phyloP scores from a whole-genome alignment of 1,140 invertebrate species.

The Anastrepha ludens region DNA sequence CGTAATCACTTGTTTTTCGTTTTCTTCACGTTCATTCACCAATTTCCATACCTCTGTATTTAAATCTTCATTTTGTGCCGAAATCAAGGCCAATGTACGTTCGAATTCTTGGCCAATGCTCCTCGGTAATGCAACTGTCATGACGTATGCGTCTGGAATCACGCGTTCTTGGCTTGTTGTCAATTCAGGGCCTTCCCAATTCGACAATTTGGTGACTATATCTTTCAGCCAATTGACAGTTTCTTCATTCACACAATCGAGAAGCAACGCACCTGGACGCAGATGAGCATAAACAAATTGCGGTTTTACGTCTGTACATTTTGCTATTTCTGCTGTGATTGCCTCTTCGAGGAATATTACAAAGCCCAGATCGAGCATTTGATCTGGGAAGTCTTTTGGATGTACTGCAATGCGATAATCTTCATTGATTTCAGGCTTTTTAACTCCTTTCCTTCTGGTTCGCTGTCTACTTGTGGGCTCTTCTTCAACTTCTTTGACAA shows the following conservation, averaged over 20 bases:
- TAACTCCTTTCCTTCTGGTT: background rate
- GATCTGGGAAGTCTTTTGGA: slow-evolving; percentile 47
- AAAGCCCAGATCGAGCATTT: background rate
- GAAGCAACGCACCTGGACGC: slow-evolving; percentile 7
- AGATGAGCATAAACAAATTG: slow-evolving; percentile 1
- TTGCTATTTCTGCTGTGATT: background rate
- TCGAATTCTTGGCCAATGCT: slow-evolving; percentile 36
- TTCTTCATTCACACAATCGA: slow-evolving; percentile 23
- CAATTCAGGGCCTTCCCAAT: background rate
- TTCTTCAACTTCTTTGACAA: background rate
- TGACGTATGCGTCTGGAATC: slow-evolving; percentile 16
- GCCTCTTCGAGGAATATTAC: background rate
- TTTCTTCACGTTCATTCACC: slow-evolving; percentile 38
- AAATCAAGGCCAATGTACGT: slow-evolving; percentile 24
- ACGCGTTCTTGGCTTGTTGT: slow-evolving; percentile 26
- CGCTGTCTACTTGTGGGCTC: background rate
- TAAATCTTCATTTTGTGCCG: slow-evolving; percentile 35
- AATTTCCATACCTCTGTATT: slow-evolving; percentile 36
- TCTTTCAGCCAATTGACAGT: slow-evolving; percentile 37
- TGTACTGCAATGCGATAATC: slow-evolving; percentile 25
- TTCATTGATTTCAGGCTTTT: slow-evolving; percentile 19
- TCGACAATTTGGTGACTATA: background rate
- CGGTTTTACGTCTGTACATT: background rate
- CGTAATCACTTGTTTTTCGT: slow-evolving; percentile 16
- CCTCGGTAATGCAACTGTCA: slow-evolving; percentile 7